phyloP scores from a whole-genome alignment of 2,888 invertebrate species.

The Zygothrica quintamaculata region DNA sequence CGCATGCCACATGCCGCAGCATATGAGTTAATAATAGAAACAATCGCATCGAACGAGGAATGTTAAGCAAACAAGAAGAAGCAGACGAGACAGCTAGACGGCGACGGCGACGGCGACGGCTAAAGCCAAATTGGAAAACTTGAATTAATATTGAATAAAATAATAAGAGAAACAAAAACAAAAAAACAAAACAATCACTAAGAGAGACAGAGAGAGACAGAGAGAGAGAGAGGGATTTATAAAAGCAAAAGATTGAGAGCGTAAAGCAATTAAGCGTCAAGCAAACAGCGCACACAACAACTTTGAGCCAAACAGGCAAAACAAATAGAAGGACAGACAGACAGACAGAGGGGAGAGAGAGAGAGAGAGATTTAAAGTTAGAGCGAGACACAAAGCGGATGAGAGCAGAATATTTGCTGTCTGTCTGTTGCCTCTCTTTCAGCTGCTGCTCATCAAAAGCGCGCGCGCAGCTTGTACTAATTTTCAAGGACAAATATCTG shows the following conservation, averaged over 20 bases:
- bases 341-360: background rate
- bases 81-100: background rate
- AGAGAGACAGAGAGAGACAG: no score
- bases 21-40: slow-evolving; percentile 3
- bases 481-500: slow-evolving; percentile 58
- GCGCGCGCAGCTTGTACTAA: slow-evolving; percentile 30
- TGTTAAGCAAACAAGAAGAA: slow-evolving; percentile 2
- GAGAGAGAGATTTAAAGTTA: no score
- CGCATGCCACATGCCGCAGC: background rate
- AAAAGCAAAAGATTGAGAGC: slow-evolving; percentile 5
- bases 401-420: no score
- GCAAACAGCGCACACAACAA: slow-evolving; percentile 15
- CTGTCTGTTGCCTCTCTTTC: slow-evolving; percentile 11
- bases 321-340: background rate
- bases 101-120: no score
- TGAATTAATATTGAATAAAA: background rate
- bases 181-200: no score
- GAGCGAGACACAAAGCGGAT: no score
- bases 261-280: slow-evolving; percentile 3
- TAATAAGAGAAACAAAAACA: background rate
- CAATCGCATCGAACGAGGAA: background rate
- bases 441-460: slow-evolving; percentile 22
- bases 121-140: slow-evolving; percentile 6
- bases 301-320: slow-evolving; percentile 7
- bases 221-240: no score